Conservation (phyloP, 2,888 invertebrate species). For the Margaritifera margaritifera region DNA sequence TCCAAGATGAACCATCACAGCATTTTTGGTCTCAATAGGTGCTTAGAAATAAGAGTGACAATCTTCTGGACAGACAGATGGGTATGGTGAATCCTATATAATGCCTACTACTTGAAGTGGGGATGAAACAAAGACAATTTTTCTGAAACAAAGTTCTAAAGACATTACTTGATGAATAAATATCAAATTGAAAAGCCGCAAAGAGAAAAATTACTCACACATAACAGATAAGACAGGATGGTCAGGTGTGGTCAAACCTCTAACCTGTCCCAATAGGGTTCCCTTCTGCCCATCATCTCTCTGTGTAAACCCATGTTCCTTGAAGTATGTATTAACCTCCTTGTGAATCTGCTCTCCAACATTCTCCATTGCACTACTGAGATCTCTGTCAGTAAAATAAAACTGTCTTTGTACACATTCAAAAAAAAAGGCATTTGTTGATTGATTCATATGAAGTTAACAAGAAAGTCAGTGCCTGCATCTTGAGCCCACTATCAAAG, state of each 20-base stretch:
- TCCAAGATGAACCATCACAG: too few species aligned
- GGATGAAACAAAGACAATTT: too few species aligned
- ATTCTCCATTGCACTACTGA: slow-evolving; percentile 55
- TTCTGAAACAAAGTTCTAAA: too few species aligned
- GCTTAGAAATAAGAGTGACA: too few species aligned
- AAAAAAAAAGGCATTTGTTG: not conserved
- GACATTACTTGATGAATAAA: too few species aligned
- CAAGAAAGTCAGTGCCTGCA: not conserved
- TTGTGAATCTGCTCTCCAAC: slow-evolving; percentile 82
- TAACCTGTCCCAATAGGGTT: slow-evolving; percentile 79
- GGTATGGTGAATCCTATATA: too few species aligned
- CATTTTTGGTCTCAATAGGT: too few species aligned
- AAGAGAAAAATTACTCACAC: slow-evolving; percentile 77
- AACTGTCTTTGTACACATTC: too few species aligned
- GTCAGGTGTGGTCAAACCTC: slow-evolving; percentile 77
- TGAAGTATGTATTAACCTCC: slow-evolving; percentile 81
- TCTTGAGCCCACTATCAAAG: too few species aligned
- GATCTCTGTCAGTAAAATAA: slow-evolving; percentile 41
- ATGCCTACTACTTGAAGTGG: too few species aligned
- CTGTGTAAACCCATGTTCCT: slow-evolving; percentile 77
- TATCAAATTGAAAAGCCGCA: too few species aligned
- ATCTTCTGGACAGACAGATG: too few species aligned
- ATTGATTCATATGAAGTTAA: not conserved
- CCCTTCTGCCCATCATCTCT: slow-evolving; percentile 78
- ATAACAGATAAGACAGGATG: slow-evolving; percentile 85